Base-by-base conservation (phyloP, 2,113 vertebrate species). In the Channa maculata region DNA sequence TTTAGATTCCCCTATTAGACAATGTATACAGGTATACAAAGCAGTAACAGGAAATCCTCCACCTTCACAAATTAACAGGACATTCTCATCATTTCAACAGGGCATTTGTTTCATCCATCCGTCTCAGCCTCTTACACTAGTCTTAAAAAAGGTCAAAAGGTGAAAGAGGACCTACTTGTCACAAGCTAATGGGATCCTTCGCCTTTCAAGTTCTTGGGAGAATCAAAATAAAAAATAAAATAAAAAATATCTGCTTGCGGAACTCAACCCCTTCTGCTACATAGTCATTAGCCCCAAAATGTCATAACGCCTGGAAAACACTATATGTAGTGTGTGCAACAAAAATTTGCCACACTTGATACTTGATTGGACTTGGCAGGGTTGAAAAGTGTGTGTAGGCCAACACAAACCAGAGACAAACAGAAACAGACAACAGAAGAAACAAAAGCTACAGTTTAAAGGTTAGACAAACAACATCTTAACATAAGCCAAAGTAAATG, bases 391-490 rank as follows among this genome's bases (percentile, higher is more conserved):
- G 8, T 65, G 38, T 65, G 24, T 49, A 37, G 58, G 53, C 60
- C 63, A 51, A 60, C 24, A 39, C 55, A 52, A 54, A 58, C 46
- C 24, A 64, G 0, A 71, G n/a, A 52, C 11, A 39, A 8, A 59
- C 46, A 50, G 33, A 34, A 45, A 67, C 60, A 55, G 14, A 51
- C 0, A 57, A 11, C 41, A 65, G 15, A 65, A 37, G 38, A 68
- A 75, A 51, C 34, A 53, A 6, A 5, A 68, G 58, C 5, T 4
- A 53, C 70, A 54, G 79, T 83, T 58, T 44, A 91, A 87, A 86
- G 69, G 41, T 71, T 65, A 73, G 58, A 65, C 72, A 85, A 82
- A 82, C 57, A 77, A 50, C 14, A 54, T 39, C 33, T 24, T 24
- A 24, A 70, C 48, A 45, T 57, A 36, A 50, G 55, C 51, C 53